phyloP scores from a whole-genome alignment of 2,888 invertebrate species.

The Chloroclysta siterata region DNA sequence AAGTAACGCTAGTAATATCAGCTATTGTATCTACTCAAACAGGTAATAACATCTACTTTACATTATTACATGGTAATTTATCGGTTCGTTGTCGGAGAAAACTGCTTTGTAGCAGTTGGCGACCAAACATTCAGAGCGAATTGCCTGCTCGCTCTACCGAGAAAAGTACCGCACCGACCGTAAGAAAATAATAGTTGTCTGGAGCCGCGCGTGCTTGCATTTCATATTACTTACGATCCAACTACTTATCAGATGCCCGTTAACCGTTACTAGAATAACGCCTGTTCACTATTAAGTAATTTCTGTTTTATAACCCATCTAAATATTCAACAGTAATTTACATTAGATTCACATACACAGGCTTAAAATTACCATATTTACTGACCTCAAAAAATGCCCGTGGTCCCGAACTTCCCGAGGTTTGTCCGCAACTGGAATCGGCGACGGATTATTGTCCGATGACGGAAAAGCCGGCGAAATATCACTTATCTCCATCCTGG shows the following conservation, averaged over 20 bases:
- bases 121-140: constrained; percentile 68
- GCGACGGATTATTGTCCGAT: constrained; percentile 51
- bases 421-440: constrained; percentile 43
- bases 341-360: neutral
- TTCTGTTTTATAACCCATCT: neutral
- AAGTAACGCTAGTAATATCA: constrained; percentile 32
- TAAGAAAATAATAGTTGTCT: constrained; percentile 59
- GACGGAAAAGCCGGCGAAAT: constrained; percentile 56
- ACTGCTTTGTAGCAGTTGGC: constrained; percentile 54
- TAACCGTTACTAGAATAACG: constrained; percentile 21
- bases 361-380: neutral
- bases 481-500: constrained; percentile 66
- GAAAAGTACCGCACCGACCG: constrained; percentile 62
- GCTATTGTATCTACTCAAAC: constrained; percentile 36
- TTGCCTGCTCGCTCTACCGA: constrained; percentile 70
- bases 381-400: constrained; percentile 55
- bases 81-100: constrained; percentile 64
- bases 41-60: constrained; percentile 43
- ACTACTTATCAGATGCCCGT: constrained; percentile 42
- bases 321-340: neutral
- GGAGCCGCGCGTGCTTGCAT: constrained; percentile 49
- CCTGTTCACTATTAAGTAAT: neutral
- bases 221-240: constrained; percentile 25
- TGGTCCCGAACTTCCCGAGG: constrained; percentile 44
- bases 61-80: constrained; percentile 58